phyloP scores from a whole-genome alignment of 1,140 invertebrate genomes.

The Drosophila persimilis region DNA sequence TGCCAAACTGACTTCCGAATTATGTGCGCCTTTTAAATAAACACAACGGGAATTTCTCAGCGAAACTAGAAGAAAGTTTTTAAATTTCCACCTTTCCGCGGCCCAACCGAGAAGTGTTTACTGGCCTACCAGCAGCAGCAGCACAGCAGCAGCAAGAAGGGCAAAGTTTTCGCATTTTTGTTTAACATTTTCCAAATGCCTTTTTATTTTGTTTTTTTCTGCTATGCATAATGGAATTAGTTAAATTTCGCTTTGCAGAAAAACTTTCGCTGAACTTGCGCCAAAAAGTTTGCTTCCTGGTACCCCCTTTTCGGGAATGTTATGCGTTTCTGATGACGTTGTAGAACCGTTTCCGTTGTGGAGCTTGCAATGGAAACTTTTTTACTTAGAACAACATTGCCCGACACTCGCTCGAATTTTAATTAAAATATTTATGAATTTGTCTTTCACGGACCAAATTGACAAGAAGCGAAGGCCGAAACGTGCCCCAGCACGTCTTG shows the following conservation, averaged over 20 bases:
- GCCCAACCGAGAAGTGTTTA: slow-evolving; percentile 25
- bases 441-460: slow-evolving; percentile 36
- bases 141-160: slow-evolving; percentile 37
- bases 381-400: slow-evolving; percentile 64
- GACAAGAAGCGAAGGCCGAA: slow-evolving; percentile 32
- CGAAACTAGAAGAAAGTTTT: slow-evolving; percentile 53
- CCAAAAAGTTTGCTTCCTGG: slow-evolving; percentile 62
- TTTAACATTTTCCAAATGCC: slow-evolving; percentile 67
- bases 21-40: slow-evolving; percentile 56
- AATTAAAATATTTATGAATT: slow-evolving; percentile 78
- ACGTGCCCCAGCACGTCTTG: slow-evolving; percentile 45
- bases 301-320: slow-evolving; percentile 52
- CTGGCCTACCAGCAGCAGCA: slow-evolving; percentile 3
- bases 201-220: slow-evolving; percentile 23
- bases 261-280: slow-evolving; percentile 74
- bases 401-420: slow-evolving; percentile 67
- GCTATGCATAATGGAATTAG: slow-evolving; percentile 74
- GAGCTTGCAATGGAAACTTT: slow-evolving; percentile 61
- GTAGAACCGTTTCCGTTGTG: slow-evolving; percentile 51
- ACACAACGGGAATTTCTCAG: slow-evolving; percentile 38
- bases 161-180: slow-evolving; percentile 76
- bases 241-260: slow-evolving; percentile 68
- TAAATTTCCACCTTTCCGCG: slow-evolving; percentile 38
- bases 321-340: slow-evolving; percentile 75
- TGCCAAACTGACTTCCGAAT: slow-evolving; percentile 17